Percentiles rank a stretch among this genome's conserved stretches.
Conservation (phyloP, 2,797 vertebrate genomes). For the Dermochelys coriacea region DNA sequence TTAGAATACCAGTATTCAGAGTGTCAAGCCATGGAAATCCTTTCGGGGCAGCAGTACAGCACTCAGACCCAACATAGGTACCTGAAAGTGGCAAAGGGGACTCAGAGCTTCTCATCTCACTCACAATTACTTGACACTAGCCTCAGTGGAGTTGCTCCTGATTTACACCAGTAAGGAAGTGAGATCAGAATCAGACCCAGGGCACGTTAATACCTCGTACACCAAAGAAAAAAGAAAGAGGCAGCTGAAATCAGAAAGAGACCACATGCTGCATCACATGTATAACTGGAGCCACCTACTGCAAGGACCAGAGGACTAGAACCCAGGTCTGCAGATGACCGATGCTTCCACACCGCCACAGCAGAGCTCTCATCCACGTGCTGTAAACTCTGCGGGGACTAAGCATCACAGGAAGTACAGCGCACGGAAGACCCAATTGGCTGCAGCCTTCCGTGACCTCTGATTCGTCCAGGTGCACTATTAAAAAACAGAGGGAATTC, state of each 20-base stretch:
- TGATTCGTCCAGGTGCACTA: background rate
- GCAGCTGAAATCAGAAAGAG: background rate
- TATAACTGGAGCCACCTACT: background rate
- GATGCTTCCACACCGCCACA: background rate
- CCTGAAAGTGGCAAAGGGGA: background rate
- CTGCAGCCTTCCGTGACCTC: background rate
- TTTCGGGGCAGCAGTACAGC: background rate
- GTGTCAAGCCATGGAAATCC: background rate
- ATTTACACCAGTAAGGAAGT: background rate
- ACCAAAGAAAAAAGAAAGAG: background rate
- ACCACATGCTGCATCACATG: background rate
- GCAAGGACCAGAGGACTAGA: background rate
- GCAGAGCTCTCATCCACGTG: background rate
- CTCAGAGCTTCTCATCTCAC: background rate
- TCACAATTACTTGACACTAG: background rate
- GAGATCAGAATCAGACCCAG: background rate
- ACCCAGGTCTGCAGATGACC: background rate
- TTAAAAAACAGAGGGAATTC: background rate
- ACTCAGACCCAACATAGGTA: background rate
- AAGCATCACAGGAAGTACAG: background rate
- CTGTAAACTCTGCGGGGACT: background rate
- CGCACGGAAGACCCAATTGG: background rate
- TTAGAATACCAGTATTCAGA: background rate
- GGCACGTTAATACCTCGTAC: background rate
- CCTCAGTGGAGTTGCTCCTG: background rate